Base-by-base conservation (phyloP, 2,113 vertebrate species). In the Corythaeola cristata region DNA sequence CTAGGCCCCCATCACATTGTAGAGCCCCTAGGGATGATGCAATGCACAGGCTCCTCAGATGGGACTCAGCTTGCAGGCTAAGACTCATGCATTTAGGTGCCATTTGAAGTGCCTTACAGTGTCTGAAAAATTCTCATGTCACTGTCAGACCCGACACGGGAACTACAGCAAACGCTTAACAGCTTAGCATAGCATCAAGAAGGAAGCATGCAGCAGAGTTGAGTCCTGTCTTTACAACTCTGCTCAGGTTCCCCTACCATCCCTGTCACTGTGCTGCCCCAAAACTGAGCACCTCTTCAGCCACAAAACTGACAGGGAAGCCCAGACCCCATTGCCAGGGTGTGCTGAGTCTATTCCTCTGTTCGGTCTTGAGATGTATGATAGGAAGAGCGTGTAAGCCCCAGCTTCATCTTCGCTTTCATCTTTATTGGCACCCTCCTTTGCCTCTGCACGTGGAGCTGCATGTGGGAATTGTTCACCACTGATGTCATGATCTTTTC, bases 111-210 rank as follows among this genome's bases (percentile, higher is more conserved):
- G 17, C 18, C 30, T 7, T 33, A 16, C 7, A 9, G 32, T 6
- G 45, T 59, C 21, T 72, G 37, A 64, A 83, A 79, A 90, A 28
- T 45, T 33, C 21, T 37, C 3, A 2, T 59, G 11, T 72, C 3
- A 1, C 33, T 83, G 37, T 50, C 53, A 68, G 55, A 79, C 12
- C 32, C 47, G 37, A 26, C 17, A 37, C 15, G 37, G 30, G 45
- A 71, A 12, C 55, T 53, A 49, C 15, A 53, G 39, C 19, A 53
- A 77, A 23, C 3, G 5, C 7, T 0, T 15, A 44, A 11, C 22
- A 68, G 67, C 13, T 75, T 78, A 24, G 52, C 28, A 1, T 0
- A 15, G 24, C 9, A 35, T 21, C 58, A 83, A 0, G 0, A 39
- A 53, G 41, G 10, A 15, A 76, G 5, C 12, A 19, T 17, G 17